Evolutionary conservation across 2,113 vertebrate genomes (phyloP).

Genomic region (Tenebrosternarchus preto): DNA sequence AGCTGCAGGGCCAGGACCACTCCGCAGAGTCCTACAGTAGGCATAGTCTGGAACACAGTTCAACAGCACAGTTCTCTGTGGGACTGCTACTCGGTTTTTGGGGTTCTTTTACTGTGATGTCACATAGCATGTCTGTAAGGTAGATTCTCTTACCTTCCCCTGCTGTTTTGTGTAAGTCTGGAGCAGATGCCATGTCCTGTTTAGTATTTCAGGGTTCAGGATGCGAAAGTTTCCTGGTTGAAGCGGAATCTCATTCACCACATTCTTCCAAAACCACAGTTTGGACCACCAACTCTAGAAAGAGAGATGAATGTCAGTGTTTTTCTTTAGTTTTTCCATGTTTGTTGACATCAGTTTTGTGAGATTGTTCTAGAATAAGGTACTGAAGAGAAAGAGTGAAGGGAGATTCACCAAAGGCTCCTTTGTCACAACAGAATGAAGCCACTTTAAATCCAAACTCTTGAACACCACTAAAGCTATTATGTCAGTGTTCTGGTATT

Average conservation of each 20-base stretch:
- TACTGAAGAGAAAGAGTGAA: neutral
- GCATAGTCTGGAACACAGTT: slow-evolving; percentile 62
- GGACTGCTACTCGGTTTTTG: too few species aligned
- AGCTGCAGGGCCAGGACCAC: slow-evolving; percentile 76
- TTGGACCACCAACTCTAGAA: slow-evolving; percentile 78
- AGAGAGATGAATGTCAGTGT: slow-evolving; percentile 1
- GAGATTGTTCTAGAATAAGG: neutral
- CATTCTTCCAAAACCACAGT: slow-evolving; percentile 80
- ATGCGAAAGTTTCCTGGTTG: slow-evolving; percentile 71
- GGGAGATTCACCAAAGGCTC: slow-evolving; percentile 69
- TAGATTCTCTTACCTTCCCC: slow-evolving; percentile 58
- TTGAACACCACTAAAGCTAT: slow-evolving; percentile 76
- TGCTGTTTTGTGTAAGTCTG: slow-evolving; percentile 64
- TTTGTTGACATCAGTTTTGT: neutral
- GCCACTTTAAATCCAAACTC: slow-evolving; percentile 77
- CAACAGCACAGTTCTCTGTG: neutral
- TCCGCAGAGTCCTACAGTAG: slow-evolving; percentile 72
- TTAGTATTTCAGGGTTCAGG: slow-evolving; percentile 76
- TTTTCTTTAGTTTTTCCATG: neutral
- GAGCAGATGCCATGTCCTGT: slow-evolving; percentile 63
- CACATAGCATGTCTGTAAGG: neutral
- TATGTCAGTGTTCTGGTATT: slow-evolving; percentile 70
- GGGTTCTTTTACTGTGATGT: too few species aligned
- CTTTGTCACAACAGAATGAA: slow-evolving; percentile 72
- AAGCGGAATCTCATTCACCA: slow-evolving; percentile 76